These are phyloP conservation scores for Physella acuta DNA, from an alignment of 1,140 invertebrate species.

Conservation along the genomic window DNA sequence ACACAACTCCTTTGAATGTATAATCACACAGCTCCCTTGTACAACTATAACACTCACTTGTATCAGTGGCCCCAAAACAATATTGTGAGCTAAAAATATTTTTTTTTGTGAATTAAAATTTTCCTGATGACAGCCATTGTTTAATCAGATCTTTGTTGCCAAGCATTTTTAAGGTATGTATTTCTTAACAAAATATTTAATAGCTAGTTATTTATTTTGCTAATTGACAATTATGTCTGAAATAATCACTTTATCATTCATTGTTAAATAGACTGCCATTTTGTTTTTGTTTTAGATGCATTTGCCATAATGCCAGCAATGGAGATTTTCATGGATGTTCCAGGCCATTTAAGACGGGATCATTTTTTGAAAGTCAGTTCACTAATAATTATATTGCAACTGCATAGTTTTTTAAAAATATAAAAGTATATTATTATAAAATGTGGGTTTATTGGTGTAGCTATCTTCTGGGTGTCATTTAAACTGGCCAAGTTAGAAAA, in stretches of 20 bases:
- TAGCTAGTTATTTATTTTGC: too few relatives aligned
- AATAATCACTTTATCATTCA: not conserved
- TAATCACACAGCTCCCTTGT: too few relatives aligned
- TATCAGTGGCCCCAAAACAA: too few relatives aligned
- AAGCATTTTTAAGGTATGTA: too few relatives aligned
- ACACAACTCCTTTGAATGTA: too few relatives aligned
- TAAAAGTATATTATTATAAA: not conserved
- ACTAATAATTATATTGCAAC: not conserved
- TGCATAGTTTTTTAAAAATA: not conserved
- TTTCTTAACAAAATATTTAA: not conserved
- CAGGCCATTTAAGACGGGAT: constrained; percentile 71
- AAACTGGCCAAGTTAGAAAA: not conserved
- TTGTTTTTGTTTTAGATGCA: constrained; percentile 63
- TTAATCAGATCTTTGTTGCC: not conserved
- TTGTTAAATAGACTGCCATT: not conserved
- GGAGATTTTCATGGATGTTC: constrained; percentile 76
- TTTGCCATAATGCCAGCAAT: constrained; percentile 82
- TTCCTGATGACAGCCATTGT: not conserved
- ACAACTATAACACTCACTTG: too few relatives aligned
- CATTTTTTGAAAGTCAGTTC: constrained; percentile 77
- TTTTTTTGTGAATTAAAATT: not conserved
- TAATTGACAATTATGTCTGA: not conserved
- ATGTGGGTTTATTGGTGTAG: not conserved
- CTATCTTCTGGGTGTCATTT: not conserved
- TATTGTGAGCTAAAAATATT: too few relatives aligned